Percentiles rank a stretch among this genome's conserved stretches.
Evolutionary conservation across 2,113 vertebrate genomes (phyloP).

Genomic region (Galeopterus variegatus): DNA sequence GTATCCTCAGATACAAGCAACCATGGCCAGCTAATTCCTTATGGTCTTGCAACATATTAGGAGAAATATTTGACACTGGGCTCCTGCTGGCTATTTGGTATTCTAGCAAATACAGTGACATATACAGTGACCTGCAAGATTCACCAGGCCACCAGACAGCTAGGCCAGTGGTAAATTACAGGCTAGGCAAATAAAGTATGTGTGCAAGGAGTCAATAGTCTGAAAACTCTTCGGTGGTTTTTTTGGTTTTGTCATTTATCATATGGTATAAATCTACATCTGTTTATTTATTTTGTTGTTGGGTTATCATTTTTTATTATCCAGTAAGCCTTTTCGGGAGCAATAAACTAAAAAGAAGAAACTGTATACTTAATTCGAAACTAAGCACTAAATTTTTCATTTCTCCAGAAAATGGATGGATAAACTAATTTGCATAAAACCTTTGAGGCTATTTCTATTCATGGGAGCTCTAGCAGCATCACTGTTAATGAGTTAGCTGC

Average conservation of each 20-base stretch:
- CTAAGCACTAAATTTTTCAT: conserved; percentile 21
- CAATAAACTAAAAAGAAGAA: conserved; percentile 30
- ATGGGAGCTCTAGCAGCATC: not conserved
- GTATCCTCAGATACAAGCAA: conserved; percentile 47
- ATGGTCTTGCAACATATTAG: not conserved
- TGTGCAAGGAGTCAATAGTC: not conserved
- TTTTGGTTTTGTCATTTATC: not conserved
- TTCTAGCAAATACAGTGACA: not conserved
- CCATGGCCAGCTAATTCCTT: not conserved
- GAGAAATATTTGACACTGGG: not conserved
- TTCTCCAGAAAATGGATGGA: conserved; percentile 20
- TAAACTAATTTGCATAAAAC: conserved; percentile 20
- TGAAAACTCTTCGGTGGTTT: not conserved
- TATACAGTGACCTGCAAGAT: not conserved
- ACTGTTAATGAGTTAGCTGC: not conserved
- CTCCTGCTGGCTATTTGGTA: not conserved
- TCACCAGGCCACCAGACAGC: not conserved
- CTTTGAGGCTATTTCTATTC: conserved; percentile 14
- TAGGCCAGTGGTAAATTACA: not conserved
- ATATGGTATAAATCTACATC: not conserved
- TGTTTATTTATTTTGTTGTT: conserved; percentile 13
- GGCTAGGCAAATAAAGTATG: not conserved
- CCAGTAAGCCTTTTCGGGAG: not conserved
- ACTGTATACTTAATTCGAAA: conserved; percentile 30
- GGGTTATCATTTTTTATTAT: conserved; percentile 7